phyloP scores from a whole-genome alignment of 2,797 vertebrate species.

The Trachops cirrhosus region DNA sequence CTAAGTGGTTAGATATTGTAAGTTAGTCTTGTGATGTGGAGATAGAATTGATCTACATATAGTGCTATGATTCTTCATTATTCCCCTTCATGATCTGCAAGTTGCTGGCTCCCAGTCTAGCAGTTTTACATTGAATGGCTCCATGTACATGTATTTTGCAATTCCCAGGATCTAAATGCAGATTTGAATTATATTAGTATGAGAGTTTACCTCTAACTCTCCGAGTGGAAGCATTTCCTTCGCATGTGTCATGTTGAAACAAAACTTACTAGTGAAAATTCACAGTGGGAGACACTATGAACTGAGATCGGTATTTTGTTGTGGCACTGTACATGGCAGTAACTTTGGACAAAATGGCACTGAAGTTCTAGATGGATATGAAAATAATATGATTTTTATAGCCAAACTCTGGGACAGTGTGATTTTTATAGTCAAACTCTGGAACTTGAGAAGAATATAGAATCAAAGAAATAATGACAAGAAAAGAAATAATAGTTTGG shows the following conservation, averaged over 20 bases:
- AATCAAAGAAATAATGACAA: not conserved
- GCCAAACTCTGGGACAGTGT: not conserved
- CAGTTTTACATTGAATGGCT: not conserved
- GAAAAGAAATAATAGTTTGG: not conserved
- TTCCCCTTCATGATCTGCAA: not conserved
- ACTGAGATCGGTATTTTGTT: not conserved
- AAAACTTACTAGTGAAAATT: not conserved
- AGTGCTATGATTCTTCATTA: not conserved
- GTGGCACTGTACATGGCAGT: too few relatives aligned
- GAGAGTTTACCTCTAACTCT: not conserved
- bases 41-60: not conserved
- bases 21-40: not conserved
- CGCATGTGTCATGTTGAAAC: not conserved
- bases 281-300: not conserved
- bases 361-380: not conserved
- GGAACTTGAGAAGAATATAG: not conserved
- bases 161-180: not conserved
- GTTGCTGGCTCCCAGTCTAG: not conserved
- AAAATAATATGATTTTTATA: not conserved
- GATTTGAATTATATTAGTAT: not conserved
- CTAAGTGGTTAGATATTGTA: not conserved
- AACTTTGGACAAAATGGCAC: not conserved
- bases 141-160: not conserved
- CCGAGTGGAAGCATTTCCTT: not conserved
- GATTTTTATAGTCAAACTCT: not conserved